phyloP scores from a whole-genome alignment of 2,888 invertebrate species.

The Rutpela maculata region DNA sequence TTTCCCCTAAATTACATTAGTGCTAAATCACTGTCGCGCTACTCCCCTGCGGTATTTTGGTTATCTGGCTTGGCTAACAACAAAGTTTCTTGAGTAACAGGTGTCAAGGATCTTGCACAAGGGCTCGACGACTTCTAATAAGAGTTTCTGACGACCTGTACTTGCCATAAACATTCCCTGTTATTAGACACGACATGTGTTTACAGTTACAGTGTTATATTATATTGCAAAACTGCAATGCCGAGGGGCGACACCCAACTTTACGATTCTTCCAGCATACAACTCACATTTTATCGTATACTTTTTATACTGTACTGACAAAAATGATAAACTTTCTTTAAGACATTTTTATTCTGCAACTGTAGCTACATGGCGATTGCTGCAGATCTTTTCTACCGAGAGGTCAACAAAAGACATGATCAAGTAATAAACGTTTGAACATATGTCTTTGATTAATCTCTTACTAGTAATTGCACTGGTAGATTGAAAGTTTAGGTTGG shows the following conservation, averaged over 20 bases:
- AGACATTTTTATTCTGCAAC: background rate
- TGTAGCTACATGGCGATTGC: background rate
- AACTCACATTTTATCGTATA: background rate
- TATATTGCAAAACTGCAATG: constrained; percentile 7
- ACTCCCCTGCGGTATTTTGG: constrained; percentile 34
- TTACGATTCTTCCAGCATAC: background rate
- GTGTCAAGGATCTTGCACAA: constrained; percentile 9
- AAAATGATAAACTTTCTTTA: background rate
- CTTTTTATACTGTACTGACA: background rate
- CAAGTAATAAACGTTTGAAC: too few species aligned
- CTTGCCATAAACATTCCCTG: background rate
- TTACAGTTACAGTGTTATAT: background rate
- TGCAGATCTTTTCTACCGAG: too few species aligned
- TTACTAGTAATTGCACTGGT: too few species aligned
- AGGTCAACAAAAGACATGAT: too few species aligned
- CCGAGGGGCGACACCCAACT: background rate
- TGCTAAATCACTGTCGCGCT: constrained; percentile 24
- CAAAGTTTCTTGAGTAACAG: constrained; percentile 18
- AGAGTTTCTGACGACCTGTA: background rate
- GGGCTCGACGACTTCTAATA: background rate
- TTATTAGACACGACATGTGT: constrained; percentile 1
- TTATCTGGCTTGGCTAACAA: constrained; percentile 36
- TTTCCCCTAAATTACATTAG: background rate
- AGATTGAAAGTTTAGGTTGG: too few species aligned
- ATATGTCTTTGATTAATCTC: too few species aligned